Evolutionary conservation across 37 sponge, comb jelly and placozoan species (phyloP), one percentile per base, ranked within the genome.

Genomic region (Tethya wilhelma): DNA sequence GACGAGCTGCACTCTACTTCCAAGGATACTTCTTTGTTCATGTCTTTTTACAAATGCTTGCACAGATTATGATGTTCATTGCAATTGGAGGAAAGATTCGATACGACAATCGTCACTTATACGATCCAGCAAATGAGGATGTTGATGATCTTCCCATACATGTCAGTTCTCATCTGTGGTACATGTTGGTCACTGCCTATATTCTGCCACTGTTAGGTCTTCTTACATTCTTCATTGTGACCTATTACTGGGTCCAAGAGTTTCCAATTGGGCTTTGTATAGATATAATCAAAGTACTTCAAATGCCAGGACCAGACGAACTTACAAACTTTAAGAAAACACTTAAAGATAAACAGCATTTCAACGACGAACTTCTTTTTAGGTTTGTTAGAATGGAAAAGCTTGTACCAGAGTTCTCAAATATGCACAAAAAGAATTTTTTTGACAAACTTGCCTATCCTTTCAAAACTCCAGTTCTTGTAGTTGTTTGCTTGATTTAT

Each of bases 181-280:
- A 29, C 66, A 64, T 64, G 66, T 19, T 64, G 2, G 34, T 64
- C 19, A 19, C 66, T 33, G 66, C 31, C 34, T 64, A 64, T 32
- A 29, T 64, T 19, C 19, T 64, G 66, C 66, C 66, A 2, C 31
- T 64, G 5, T 64, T 30, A 19, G 66, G 66, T 20, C 19, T 64
- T 34, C 66, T 64, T 32, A 64, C 66, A 4, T 64, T 64, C 34
- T 64, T 33, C 31, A 64, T 64, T 64, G 66, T 64, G 31, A 33
- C 34, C 34, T 64, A 64, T 29, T 64, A 64, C 34, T 64, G 66
- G 66, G 34, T 64, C 19, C 31, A 28, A 20, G 66, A 64, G 66
- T 32, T 64, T 20, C 66, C 66, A 33, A 4, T 64, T 28, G 34
- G 7, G 7, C 34, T 64, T 33, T 64, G 66, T 31, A 30, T 64